Evolutionary conservation across 2,113 vertebrate genomes (phyloP), one percentile per base, ranked within the genome.

Genomic region (Cynocephalus volans): DNA sequence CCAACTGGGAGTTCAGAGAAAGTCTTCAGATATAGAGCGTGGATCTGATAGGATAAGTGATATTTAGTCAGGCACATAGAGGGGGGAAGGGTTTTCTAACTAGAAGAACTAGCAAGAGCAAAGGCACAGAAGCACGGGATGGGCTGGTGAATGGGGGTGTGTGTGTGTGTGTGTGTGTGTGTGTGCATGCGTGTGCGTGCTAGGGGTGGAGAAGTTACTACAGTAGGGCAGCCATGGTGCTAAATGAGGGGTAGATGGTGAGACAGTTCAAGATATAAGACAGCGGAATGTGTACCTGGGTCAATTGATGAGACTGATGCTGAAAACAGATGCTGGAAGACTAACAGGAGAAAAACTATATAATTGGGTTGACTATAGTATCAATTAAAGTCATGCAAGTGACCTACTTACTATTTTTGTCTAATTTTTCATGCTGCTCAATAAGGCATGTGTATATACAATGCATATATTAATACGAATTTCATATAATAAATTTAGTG

Each of bases 201-300:
- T 79, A 36, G 2, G 50, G 9, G 26, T 58, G 17, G 21, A 48
- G 6, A 33, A 58, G 17, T 50, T 18, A 15, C 56, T 65, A 41
- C 24, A 64, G 2, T 1, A 17, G 54, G 11, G 21, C 11, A 56
- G 4, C 4, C 28, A 1, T 11, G 65, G 12, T 0, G 0, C 18
- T 75, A 36, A 56, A 41, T 41, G 41, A 82, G 13, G 72, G 58
- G 45, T 23, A 93, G 62, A n/a, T 14, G 17, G 0, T 8, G 0
- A 76, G 11, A 76, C 8, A 45, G 19, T 33, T 60, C 26, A 33
- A 24, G 15, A 64, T 75, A 21, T 76, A 17, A 41, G 18, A 56
- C 4, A 8, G 28, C 33, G 72, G 82, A 52, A 31, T 1, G 4
- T 4, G 4, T 41, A 45, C 8, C 56, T 75, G 48, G 69, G 45